Conservation (phyloP, 2,888 invertebrate species). For the Tetrapedia diversipes region DNA sequence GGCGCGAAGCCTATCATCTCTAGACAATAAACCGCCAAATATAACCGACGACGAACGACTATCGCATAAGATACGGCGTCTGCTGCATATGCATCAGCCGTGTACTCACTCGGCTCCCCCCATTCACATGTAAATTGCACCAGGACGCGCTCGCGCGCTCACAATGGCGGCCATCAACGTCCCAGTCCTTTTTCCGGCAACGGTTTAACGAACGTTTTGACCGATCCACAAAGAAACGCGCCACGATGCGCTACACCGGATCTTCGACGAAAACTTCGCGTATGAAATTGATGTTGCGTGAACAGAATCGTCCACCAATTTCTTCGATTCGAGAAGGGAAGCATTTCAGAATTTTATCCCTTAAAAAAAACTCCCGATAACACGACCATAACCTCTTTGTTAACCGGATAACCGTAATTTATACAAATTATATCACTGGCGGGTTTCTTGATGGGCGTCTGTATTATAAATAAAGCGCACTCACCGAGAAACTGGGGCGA, state of each 20-base stretch:
- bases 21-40: conserved; percentile 34
- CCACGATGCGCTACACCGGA: too few relatives aligned
- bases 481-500: conserved; percentile 13
- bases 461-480: conserved; percentile 20
- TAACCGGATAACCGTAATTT: too few relatives aligned
- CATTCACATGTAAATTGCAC: conserved; percentile 57
- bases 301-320: too few relatives aligned
- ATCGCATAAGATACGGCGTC: conserved; percentile 23
- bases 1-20: conserved; percentile 28
- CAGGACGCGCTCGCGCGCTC: background rate
- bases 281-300: too few relatives aligned
- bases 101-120: conserved; percentile 27
- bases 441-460: background rate
- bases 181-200: conserved; percentile 12
- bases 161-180: conserved; percentile 28
- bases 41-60: conserved; percentile 39
- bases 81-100: conserved; percentile 51
- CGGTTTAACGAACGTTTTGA: background rate
- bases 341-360: too few relatives aligned
- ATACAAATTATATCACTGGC: too few relatives aligned
- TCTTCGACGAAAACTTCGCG: too few relatives aligned
- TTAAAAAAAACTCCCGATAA: too few relatives aligned
- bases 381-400: too few relatives aligned
- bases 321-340: too few relatives aligned
- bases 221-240: background rate